Base-by-base conservation (phyloP, 2,113 vertebrate genomes). In the Agelaius tricolor region DNA sequence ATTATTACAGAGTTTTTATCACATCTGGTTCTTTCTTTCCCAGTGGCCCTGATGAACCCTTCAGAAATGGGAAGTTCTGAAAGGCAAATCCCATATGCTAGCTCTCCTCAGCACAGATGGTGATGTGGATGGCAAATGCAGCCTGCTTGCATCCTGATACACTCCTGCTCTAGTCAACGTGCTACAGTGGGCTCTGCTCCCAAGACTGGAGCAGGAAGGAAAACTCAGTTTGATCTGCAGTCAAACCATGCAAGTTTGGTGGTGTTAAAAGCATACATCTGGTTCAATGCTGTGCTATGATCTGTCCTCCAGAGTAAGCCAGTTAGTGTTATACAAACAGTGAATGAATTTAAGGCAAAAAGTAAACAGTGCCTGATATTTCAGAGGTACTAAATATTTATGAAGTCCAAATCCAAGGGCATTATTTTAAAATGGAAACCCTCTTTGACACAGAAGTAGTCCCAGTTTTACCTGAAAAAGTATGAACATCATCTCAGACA, bases 1-100 rank as follows among this genome's bases (percentile, higher is more conserved):
- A 88, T 96, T 92, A 96, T 78, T 91, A 69, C 83, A 85, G 94
- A 96, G 80, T 94, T 94, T 96, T 95, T 92, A 86, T 97, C 90
- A 95, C 92, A 96, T 96, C 96, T 96, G 85, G 47, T 90, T 91
- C 84, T 85, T 94, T 95, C 88, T 94, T 95, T 87, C 83, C 73
- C 80, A 24, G 22, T 87, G 89, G 74, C 87, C 57, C 28, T 66
- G 68, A 89, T 94, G 80, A 84, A 89, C 91, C 33, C 41, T 94
- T 58, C 81, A 75, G 84, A 95, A 97, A 91, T 87, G 91, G 78
- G 82, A 96, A 93, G 81, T 95, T 94, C 88, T 96, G 81, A 92
- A 76, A 97, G 80, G 84, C 92, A 82, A 54, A 87, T 96, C 94
- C 88, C 87, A 89, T 95, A 61, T 94, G 87, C 31, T 95, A 83